These are phyloP conservation scores for Conistra vaccinii DNA, from an alignment of 2,888 invertebrate genomes.

Conservation along the genomic window DNA sequence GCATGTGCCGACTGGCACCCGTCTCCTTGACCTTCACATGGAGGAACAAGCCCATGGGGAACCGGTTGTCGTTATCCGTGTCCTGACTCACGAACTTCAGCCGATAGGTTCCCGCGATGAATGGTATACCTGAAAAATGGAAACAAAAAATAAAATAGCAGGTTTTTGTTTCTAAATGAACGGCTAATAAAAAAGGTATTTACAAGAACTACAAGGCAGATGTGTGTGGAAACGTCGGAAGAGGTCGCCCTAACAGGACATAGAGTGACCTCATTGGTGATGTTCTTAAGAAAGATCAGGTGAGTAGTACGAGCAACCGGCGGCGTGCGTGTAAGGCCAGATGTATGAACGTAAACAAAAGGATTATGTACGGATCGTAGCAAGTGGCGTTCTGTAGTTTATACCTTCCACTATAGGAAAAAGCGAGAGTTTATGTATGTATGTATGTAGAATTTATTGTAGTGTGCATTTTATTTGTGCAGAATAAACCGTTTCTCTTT, in stretches of 20 bases:
- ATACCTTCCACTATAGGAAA: too few relatives aligned
- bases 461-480: too few relatives aligned
- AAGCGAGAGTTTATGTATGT: neutral
- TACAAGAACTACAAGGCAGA: neutral
- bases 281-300: neutral
- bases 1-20: slow-evolving; percentile 74
- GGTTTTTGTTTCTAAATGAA: neutral
- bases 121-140: slow-evolving; percentile 77
- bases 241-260: neutral
- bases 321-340: neutral
- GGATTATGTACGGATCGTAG: too few relatives aligned
- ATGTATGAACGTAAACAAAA: too few relatives aligned
- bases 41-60: slow-evolving; percentile 66
- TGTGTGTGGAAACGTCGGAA: neutral
- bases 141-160: too few relatives aligned
- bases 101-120: slow-evolving; percentile 71
- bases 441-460: too few relatives aligned
- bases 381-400: too few relatives aligned
- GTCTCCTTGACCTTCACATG: slow-evolving; percentile 72
- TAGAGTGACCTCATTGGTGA: neutral
- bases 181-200: neutral
- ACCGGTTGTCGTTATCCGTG: slow-evolving; percentile 37
- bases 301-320: neutral
- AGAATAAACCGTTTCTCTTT: too few relatives aligned
- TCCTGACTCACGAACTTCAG: slow-evolving; percentile 73